Conservation (phyloP, 1,140 invertebrate species). For the Nautilus pompilius region DNA sequence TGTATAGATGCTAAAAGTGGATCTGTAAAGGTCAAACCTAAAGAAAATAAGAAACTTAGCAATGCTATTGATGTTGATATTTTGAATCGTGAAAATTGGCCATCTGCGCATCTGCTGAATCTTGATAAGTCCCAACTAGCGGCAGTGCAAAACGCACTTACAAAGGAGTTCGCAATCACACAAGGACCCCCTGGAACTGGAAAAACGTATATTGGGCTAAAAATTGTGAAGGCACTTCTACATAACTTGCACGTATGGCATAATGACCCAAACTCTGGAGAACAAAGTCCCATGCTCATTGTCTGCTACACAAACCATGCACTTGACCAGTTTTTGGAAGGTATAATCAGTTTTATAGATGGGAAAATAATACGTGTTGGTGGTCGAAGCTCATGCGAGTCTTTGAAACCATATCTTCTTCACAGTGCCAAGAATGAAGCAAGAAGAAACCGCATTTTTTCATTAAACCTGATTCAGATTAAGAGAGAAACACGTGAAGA, state of each 20-base stretch:
- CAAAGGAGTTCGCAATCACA: conserved; percentile 64
- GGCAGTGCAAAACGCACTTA: conserved; percentile 56
- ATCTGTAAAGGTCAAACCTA: conserved; percentile 12
- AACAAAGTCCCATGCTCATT: conserved; percentile 65
- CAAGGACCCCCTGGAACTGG: conserved; percentile 62
- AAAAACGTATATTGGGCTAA: conserved; percentile 51
- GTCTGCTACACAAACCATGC: conserved; percentile 86
- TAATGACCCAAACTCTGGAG: neutral
- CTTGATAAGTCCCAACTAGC: conserved; percentile 56
- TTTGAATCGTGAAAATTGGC: conserved; percentile 32
- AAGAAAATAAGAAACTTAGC: conserved; percentile 10
- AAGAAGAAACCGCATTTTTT: conserved; percentile 10
- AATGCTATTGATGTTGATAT: conserved; percentile 14
- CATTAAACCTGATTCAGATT: conserved; percentile 15
- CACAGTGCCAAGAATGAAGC: conserved; percentile 16
- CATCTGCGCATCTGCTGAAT: conserved; percentile 29
- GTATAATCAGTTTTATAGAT: conserved; percentile 41
- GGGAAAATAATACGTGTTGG: conserved; percentile 68
- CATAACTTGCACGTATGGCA: conserved; percentile 42
- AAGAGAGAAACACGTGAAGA: conserved; percentile 17
- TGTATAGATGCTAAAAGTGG: conserved; percentile 12
- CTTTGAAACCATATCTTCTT: conserved; percentile 23
- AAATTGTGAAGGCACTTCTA: conserved; percentile 49
- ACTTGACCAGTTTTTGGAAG: conserved; percentile 84
- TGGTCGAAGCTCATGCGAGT: conserved; percentile 63